phyloP scores from a whole-genome alignment of 2,888 invertebrate genomes.

The Andrena chrysosceles region DNA sequence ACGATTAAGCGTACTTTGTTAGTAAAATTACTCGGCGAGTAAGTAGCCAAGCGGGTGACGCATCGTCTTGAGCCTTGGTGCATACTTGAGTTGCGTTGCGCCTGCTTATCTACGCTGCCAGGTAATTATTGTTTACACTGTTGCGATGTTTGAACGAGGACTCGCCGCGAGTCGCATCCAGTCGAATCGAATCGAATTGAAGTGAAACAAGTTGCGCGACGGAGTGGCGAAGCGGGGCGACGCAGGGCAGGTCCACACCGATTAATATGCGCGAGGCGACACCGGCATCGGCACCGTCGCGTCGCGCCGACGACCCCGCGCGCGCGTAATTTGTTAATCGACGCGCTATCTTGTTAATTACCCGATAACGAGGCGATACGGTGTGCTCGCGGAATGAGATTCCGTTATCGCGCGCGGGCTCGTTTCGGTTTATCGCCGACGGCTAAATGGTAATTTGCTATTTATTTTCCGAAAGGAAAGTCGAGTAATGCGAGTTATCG shows the following conservation, averaged over 20 bases:
- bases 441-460: conserved; percentile 80
- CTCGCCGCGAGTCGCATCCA: not conserved
- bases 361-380: conserved; percentile 70
- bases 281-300: conserved; percentile 13
- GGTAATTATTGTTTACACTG: conserved; percentile 4
- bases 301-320: conserved; percentile 18
- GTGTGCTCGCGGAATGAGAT: conserved; percentile 71
- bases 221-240: not conserved
- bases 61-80: not conserved
- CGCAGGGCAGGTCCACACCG: not conserved
- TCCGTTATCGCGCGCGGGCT: conserved; percentile 76
- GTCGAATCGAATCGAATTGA: not conserved
- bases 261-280: conserved; percentile 30
- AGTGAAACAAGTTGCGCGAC: not conserved
- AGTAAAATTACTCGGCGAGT: conserved; percentile 17
- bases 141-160: not conserved
- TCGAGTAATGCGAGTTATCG: conserved; percentile 72
- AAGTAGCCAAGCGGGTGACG: not conserved
- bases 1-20: conserved; percentile 28
- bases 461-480: conserved; percentile 77
- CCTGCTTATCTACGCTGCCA: not conserved
- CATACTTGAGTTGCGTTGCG: not conserved
- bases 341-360: conserved; percentile 72
- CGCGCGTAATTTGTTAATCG: conserved; percentile 71
- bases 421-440: conserved; percentile 79